These are phyloP conservation scores for Sarcophaga subvicina DNA, from an alignment of 2,888 invertebrate species.

Conservation along the genomic window DNA sequence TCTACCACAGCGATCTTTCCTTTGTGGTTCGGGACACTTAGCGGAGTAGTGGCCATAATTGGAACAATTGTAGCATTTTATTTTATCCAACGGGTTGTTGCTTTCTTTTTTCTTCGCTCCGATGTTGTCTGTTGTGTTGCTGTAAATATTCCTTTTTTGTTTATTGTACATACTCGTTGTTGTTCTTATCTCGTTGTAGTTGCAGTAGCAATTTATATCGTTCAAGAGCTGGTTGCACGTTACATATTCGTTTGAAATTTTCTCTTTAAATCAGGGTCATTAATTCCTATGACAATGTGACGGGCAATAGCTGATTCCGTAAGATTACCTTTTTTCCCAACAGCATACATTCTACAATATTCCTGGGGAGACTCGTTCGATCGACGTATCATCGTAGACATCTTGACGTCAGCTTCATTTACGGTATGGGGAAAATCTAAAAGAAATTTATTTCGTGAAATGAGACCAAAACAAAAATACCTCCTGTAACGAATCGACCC, in stretches of 20 bases:
- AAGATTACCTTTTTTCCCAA: conserved; percentile 48
- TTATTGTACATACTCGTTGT: not conserved
- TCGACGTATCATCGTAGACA: conserved; percentile 36
- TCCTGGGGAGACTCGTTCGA: not conserved
- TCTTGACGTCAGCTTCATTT: conserved; percentile 13
- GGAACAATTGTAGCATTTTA: conserved; percentile 8
- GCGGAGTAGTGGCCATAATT: not conserved
- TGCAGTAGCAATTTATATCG: conserved; percentile 21
- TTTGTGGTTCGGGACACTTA: conserved; percentile 43
- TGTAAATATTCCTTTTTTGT: conserved; percentile 11
- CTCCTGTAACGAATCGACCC: conserved; percentile 46
- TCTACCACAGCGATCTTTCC: conserved; percentile 6
- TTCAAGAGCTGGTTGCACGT: not conserved
- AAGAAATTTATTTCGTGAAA: conserved; percentile 30
- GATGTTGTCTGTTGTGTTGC: not conserved
- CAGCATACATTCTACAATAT: conserved; percentile 51
- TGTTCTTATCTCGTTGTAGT: conserved; percentile 26
- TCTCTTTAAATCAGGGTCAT: conserved; percentile 18
- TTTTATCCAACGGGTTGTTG: not conserved
- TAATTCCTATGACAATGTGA: conserved; percentile 57
- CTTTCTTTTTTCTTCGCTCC: not conserved
- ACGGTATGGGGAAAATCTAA: conserved; percentile 27
- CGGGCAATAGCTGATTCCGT: conserved; percentile 46
- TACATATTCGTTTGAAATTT: conserved; percentile 54
- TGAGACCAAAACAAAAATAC: conserved; percentile 34